phyloP scores from a whole-genome alignment of 1,140 invertebrate genomes.

The Gonioctena quinquepunctata region DNA sequence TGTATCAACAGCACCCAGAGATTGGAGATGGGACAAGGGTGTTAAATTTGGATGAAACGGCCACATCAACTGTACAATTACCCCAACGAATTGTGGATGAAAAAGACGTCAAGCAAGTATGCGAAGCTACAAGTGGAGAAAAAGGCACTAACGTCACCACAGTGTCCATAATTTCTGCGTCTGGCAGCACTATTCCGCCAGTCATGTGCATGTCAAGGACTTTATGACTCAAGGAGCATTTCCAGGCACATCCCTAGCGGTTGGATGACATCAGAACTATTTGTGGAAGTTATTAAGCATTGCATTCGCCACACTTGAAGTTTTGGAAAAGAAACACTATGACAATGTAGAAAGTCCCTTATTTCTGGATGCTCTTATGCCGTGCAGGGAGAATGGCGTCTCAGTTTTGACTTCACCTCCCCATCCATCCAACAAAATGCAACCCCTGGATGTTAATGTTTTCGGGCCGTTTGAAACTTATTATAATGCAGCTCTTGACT shows the following conservation, averaged over 20 bases:
- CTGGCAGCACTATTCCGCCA: background rate
- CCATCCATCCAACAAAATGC: background rate
- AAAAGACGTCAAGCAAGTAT: background rate
- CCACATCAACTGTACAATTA: background rate
- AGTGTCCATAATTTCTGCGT: background rate
- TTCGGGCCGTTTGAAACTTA: background rate
- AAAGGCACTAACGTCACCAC: background rate
- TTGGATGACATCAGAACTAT: background rate
- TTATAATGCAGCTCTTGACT: slow-evolving; percentile 34
- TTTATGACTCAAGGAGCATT: background rate
- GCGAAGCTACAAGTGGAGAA: background rate
- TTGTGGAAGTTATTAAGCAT: too few species aligned
- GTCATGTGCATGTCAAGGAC: background rate
- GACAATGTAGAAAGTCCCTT: background rate
- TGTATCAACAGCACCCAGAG: background rate
- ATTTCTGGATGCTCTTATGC: background rate
- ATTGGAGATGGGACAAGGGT: background rate
- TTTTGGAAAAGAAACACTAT: background rate
- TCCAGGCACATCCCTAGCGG: background rate
- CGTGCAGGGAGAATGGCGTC: background rate
- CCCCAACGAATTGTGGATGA: background rate
- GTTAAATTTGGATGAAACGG: background rate
- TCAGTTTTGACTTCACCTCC: background rate
- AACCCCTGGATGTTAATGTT: background rate
- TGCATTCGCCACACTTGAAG: background rate